Conservation (phyloP, 1,140 invertebrate species). For the Panagrolaimus sp. region DNA sequence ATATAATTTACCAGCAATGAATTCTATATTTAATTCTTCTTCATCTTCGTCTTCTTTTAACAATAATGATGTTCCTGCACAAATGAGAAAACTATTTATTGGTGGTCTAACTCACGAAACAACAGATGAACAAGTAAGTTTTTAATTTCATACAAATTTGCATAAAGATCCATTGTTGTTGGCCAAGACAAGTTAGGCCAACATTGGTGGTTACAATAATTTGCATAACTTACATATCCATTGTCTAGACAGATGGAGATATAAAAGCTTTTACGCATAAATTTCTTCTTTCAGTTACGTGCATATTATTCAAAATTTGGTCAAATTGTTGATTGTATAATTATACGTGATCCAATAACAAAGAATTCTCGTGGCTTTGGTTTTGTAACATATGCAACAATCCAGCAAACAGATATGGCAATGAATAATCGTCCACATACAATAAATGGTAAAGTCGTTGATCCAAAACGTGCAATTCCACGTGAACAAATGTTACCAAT, state of each 20-base stretch:
- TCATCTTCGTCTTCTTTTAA: too few species aligned
- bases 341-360: conserved; percentile 92
- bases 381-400: conserved; percentile 84
- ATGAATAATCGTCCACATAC: conserved; percentile 76
- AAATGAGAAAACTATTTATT: conserved; percentile 82
- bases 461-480: conserved; percentile 90
- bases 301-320: conserved; percentile 93
- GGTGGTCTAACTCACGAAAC: conserved; percentile 89
- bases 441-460: conserved; percentile 77
- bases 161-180: too few species aligned
- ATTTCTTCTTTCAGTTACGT: conserved; percentile 67
- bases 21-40: too few species aligned
- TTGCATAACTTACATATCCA: too few species aligned
- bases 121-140: conserved; percentile 71
- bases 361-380: conserved; percentile 90
- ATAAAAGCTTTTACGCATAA: too few species aligned
- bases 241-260: too few species aligned
- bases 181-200: too few species aligned
- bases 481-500: conserved; percentile 63
- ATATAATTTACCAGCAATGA: too few species aligned
- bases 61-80: too few species aligned
- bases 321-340: conserved; percentile 83
- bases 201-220: not conserved
- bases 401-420: conserved; percentile 80
- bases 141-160: not conserved